Evolutionary conservation across 2,113 vertebrate genomes (phyloP), one percentile per base, ranked within the genome.

Genomic region (Mystacornis crossleyi): DNA sequence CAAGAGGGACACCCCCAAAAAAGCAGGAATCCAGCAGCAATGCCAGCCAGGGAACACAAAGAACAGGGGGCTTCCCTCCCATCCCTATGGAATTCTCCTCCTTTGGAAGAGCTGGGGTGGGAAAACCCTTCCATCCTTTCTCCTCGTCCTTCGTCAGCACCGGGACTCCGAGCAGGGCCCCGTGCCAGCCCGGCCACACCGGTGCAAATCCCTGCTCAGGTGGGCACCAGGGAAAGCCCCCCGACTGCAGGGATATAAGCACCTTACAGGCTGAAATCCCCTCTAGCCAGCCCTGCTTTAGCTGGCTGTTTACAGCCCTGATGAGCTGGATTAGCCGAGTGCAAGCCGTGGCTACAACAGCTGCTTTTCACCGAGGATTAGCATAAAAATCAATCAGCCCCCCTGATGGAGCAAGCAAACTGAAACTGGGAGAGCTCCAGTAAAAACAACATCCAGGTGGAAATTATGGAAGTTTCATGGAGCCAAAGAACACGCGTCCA

Each of bases 301-400:
- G 25, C 71, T 66, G 51, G 10, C 79, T 95, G 72, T 90, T 91
- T 57, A 72, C 86, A 78, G 89, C 69, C 71, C 57, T 23, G 42
- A 53, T 12, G 77, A 86, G 95, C n/a, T 58, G 89, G 83, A 94
- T 81, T 66, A 89, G 81, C 62, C 3, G 28, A 24, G 86, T 24
- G 50, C 74, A 34, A 88, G 62, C 91, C 24, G 51, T 53, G 93
- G 25, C 80, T 72, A 65, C 80, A 84, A 33, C 95, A 89, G 93
- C 91, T 91, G 95, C 57, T 92, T 77, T 92, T 91, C 93, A 86
- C 66, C 87, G 10, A 28, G 66, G 83, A 96, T 94, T 94, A 86
- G 75, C 95, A 91, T 73, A 40, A 86, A 91, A 96, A 95, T 91
- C 96, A 66, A 78, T 91, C 89, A 65, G 91, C 58, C 13, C 75